A percentile compares a stretch with the other conserved stretches of the same genome.
Conservation (phyloP, 2,113 vertebrate species). For the Pedetes capensis region DNA sequence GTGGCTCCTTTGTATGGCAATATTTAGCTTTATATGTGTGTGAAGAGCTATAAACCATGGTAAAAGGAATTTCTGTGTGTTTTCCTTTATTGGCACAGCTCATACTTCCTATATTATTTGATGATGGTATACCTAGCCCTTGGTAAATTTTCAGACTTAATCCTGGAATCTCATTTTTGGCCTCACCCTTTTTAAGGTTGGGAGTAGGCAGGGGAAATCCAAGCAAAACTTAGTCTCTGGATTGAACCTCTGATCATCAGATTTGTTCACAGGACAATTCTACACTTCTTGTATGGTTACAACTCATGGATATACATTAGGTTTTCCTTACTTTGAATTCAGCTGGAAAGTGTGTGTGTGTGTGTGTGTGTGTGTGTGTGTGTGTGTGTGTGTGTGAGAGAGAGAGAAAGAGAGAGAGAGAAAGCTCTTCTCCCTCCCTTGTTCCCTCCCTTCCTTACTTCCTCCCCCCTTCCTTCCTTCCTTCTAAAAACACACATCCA, state of each 20-base stretch:
- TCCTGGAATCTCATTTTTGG: neutral
- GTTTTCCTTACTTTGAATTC: neutral
- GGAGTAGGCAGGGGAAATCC: neutral
- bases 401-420: neutral
- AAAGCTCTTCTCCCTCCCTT: neutral
- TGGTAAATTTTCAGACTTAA: neutral
- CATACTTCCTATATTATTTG: neutral
- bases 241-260: neutral
- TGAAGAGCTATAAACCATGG: no score
- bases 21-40: neutral
- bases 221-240: neutral
- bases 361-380: neutral
- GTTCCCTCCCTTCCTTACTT: neutral
- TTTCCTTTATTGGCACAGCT: neutral
- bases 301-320: neutral
- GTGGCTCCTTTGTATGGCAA: neutral
- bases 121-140: no score
- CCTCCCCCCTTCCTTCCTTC: neutral
- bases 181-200: neutral
- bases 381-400: neutral
- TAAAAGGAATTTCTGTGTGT: neutral
- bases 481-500: neutral
- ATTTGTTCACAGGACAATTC: neutral
- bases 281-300: neutral
- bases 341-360: neutral